A percentile compares a stretch with the other conserved stretches of the same genome.
phyloP scores from a whole-genome alignment of 1,140 invertebrate species.

The Eubasilissa regina region DNA sequence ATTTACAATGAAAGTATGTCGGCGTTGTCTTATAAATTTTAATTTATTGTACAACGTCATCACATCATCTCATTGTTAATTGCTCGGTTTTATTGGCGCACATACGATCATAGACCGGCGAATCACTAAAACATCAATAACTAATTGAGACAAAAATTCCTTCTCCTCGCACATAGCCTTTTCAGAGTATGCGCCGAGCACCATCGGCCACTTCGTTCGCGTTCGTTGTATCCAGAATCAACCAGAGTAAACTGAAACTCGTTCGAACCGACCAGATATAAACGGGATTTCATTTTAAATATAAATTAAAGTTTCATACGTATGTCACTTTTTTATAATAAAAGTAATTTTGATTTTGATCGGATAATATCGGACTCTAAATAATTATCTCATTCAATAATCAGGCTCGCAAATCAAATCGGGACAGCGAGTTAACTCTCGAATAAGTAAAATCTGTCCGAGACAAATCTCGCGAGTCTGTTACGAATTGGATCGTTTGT shows the following conservation, averaged over 20 bases:
- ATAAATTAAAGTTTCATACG: neutral
- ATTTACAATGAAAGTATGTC: neutral
- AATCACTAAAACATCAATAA: conserved; percentile 16
- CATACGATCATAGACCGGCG: neutral
- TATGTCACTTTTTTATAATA: too few species aligned
- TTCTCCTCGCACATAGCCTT: conserved; percentile 3
- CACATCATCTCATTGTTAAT: conserved; percentile 27
- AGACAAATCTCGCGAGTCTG: too few species aligned
- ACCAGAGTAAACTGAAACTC: conserved; percentile 34
- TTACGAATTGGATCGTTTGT: too few species aligned
- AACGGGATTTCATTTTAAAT: conserved; percentile 26
- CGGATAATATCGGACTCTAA: too few species aligned
- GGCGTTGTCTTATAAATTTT: conserved; percentile 20
- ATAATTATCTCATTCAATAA: too few species aligned
- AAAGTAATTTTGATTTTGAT: too few species aligned
- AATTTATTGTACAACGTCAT: conserved; percentile 31
- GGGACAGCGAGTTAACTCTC: too few species aligned
- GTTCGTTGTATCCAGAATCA: conserved; percentile 32
- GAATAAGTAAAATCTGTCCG: too few species aligned
- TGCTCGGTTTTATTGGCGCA: conserved; percentile 19
- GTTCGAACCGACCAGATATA: conserved; percentile 5
- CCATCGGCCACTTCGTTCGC: neutral
- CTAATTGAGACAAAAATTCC: neutral
- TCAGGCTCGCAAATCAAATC: too few species aligned
- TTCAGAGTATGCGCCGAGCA: neutral